Percentiles rank a stretch among this genome's conserved stretches.
Conservation (phyloP, 2,113 vertebrate species). For the Amphilophus citrinellus region DNA sequence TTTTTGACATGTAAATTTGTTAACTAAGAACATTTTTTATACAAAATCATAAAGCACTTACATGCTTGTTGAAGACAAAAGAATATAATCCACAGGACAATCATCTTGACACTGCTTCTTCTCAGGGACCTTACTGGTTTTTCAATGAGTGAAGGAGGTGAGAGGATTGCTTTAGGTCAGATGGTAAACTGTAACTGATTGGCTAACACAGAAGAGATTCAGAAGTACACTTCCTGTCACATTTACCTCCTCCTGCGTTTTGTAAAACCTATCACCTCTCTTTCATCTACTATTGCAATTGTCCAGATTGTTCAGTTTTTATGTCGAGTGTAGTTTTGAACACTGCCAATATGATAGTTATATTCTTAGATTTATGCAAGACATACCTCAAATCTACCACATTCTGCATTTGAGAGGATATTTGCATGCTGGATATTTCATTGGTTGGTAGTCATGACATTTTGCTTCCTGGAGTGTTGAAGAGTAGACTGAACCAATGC, state of each 20-base stretch:
- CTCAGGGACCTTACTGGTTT: neutral
- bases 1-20: neutral
- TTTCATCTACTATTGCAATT: neutral
- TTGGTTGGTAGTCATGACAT: neutral
- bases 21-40: neutral
- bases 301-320: neutral
- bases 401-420: neutral
- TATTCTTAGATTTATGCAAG: neutral
- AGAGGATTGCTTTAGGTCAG: neutral
- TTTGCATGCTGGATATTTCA: no score
- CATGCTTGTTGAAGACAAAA: neutral
- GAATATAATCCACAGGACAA: neutral
- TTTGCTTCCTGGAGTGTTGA: neutral
- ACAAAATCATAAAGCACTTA: neutral
- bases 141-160: accelerated
- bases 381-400: neutral
- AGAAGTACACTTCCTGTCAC: neutral
- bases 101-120: neutral
- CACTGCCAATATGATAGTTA: accelerated
- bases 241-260: neutral
- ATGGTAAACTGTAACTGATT: neutral
- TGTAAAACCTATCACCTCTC: neutral
- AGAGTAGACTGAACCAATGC: neutral
- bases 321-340: neutral
- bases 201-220: neutral